Base-by-base conservation (phyloP, 1,140 invertebrate species). In the Sesamia nonagrioides region DNA sequence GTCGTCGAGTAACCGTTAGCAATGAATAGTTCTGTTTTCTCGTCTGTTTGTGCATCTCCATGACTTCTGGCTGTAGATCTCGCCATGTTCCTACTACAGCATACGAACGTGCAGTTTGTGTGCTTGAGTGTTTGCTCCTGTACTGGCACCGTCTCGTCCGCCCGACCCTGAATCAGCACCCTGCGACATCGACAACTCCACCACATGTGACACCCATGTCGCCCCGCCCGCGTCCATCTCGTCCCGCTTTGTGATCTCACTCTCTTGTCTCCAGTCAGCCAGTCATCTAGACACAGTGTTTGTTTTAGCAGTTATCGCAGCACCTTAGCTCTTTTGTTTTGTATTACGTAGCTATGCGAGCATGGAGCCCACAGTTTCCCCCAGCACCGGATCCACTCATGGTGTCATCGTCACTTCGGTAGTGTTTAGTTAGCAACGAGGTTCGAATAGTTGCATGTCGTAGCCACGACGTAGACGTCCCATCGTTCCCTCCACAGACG, bases 31-130 rank as follows among this genome's bases (percentile, higher is more conserved):
- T 89, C 82, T 89, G 84, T 88, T 84, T 82, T 82, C 80, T 86
- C 82, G 88, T 91, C 83, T 84, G 88, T 89, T 37, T 61, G 84
- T 91, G 88, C 88, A 88, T 89, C 85, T 82, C 83, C 88, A 85
- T 84, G 84, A 88, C 80, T 77, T 75, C 80, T 83, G 85, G 87
- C 87, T 83, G 88, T 88, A 87, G 89, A 42, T 60, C 54, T 73
- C 63, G 66, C 74, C 79, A 68, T 21, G 15, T 50, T 18, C 48
- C 48, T 42, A 50, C 74, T 17, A 15, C 37, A 11, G 42, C 73
- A 17, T 15, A n/a, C 45, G n/a, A 50, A n/a, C 45, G 15, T 4
- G 45, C 13, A 50, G 45, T 50, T n/a, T 50, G 45, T 50, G 45
- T 15, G 45, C 45, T 50, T 50, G 45, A 15, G 45, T 40, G 37